Conservation (phyloP, 2,888 invertebrate genomes). For the Ametastegia equiseti region DNA sequence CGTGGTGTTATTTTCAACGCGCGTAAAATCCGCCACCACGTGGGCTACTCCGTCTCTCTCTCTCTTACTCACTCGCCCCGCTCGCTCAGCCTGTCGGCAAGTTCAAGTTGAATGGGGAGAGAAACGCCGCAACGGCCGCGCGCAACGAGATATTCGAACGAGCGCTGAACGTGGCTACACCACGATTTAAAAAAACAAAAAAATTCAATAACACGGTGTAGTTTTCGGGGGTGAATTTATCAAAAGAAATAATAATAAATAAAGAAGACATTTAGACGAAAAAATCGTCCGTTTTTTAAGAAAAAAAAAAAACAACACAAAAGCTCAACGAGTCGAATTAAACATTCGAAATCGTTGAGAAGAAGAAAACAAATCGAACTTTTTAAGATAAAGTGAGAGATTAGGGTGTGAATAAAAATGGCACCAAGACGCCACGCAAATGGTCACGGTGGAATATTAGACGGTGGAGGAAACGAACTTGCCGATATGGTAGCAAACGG, state of each 20-base stretch:
- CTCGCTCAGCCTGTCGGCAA: background rate
- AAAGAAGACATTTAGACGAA: too few relatives aligned
- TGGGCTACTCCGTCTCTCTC: too few relatives aligned
- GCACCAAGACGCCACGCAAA: slow-evolving; percentile 72
- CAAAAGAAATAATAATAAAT: too few relatives aligned
- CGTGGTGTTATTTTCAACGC: too few relatives aligned
- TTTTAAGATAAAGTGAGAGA: background rate
- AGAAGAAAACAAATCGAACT: background rate
- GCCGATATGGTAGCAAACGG: slow-evolving; percentile 44
- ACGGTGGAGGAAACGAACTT: slow-evolving; percentile 57
- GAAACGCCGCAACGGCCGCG: background rate
- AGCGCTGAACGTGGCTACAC: too few relatives aligned
- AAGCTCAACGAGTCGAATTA: background rate
- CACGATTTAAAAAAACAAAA: too few relatives aligned
- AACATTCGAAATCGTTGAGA: background rate
- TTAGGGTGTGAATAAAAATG: slow-evolving; percentile 57
- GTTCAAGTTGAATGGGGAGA: slow-evolving; percentile 30
- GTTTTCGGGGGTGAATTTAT: too few relatives aligned
- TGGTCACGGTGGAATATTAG: slow-evolving; percentile 66
- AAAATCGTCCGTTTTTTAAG: too few relatives aligned
- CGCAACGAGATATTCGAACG: too few relatives aligned
- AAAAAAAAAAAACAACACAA: background rate
- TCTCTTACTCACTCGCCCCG: too few relatives aligned
- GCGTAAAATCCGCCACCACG: too few relatives aligned
- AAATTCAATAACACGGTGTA: too few relatives aligned